Base-by-base conservation (phyloP, 2,797 vertebrate genomes). In the Tadarida brasiliensis region DNA sequence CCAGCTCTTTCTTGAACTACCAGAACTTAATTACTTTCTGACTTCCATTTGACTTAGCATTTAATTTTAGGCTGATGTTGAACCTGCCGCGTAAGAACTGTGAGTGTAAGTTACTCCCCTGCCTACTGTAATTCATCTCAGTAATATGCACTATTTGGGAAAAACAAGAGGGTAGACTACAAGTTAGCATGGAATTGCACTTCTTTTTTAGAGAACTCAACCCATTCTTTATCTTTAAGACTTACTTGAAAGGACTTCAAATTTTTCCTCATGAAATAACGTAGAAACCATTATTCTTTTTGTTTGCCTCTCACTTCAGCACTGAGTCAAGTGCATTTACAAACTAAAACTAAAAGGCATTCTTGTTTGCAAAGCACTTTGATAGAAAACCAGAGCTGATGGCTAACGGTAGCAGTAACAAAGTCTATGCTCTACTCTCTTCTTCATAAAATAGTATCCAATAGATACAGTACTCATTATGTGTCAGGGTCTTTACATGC, bases 171-270 rank as follows among this genome's bases (percentile, higher is more conserved):
- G 28, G n/a, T 20, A 5, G 61, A 87, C 9, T 20, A 78, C 20
- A 51, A 82, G 39, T 24, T 77, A 44, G 39, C 19, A 35, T 22
- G 57, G 10, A 77, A 83, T 74, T 85, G 78, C 63, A 88, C 81
- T 90, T 90, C 33, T 71, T 63, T 88, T 85, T 82, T 30, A 39
- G 49, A 95, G 67, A 95, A 84, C 22, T 44, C 85, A 78, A 70
- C 22, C 56, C 87, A 59, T 63, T 95, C 33, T 35, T 95, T 74
- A 80, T 30, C 35, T 63, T 87, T 88, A 77, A 88, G 61, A 63
- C 16, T 86, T 71, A 44, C n/a, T 82, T 70, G 12, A 77, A 94
- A 94, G 70, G 10, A 80, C 24, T 84, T 87, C 44, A 14, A 49
- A 44, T 84, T 78, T 86, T 44, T 91, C 35, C 76, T 95, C 33